Base-by-base conservation (phyloP, 2,888 invertebrate genomes). In the Leistus spinibarbis region DNA sequence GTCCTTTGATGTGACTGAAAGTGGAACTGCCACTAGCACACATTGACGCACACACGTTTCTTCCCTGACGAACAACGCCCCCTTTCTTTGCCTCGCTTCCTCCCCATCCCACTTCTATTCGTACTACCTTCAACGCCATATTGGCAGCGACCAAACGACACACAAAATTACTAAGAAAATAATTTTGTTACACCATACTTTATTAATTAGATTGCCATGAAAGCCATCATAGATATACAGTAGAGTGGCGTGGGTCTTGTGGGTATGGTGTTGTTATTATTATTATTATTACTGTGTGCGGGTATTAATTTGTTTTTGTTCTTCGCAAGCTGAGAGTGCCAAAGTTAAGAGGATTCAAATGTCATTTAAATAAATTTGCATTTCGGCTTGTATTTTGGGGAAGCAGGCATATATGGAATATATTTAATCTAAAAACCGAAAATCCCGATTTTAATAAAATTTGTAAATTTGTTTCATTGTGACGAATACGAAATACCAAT, bases 121-220 rank as follows among this genome's bases (percentile, higher is more conserved):
- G n/a, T 16, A 13, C 17, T 20, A 54, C 22, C 24, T 68, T n/a
- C 20, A 16, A 23, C 20, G 60, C 17, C 62, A 62, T 40, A 19
- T 23, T n/a, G 63, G 17, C 23, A 7, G 22, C 23, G 19, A 19
- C 56, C 56, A 19, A 56, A 19, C n/a, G 60, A 20, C 60, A 60
- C 60, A 60, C 60, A 16, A 56, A 71, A 71, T 71, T 53, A 65
- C 63, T 64, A 71, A 71, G 64, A 71, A 71, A 40, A 24, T 71
- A 71, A 71, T 71, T 71, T 71, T 56, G 54, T 71, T 71, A 64
- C 53, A 17, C 40, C 40, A 23, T 70, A 69, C 63, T 70, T 40
- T 70, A 17, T 53, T 70, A 71, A 71, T 71, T 20, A 71, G 62
- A 62, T 71, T 71, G 64, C 20, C 60, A 10, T 70, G 64, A 40